Evolutionary conservation across 2,113 vertebrate genomes (phyloP).

Genomic region (Meriones unguiculatus): DNA sequence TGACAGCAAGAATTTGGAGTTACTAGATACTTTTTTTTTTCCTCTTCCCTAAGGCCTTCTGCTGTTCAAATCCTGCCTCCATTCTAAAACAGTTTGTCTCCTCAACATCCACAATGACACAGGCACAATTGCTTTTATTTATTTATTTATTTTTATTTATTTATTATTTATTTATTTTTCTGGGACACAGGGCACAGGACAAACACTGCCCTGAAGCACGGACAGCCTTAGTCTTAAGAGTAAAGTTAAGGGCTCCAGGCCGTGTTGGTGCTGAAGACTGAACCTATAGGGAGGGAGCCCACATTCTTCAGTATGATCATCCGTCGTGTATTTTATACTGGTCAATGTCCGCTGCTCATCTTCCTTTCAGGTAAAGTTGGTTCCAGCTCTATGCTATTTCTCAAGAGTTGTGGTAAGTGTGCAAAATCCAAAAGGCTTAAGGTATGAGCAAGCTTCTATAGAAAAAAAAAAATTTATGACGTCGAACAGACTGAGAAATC

Average conservation of each 20-base stretch:
- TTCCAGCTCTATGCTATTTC: background rate
- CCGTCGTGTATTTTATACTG: background rate
- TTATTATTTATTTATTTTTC: background rate
- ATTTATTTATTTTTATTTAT: background rate
- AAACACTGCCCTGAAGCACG: background rate
- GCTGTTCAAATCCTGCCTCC: background rate
- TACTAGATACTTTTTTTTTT: background rate
- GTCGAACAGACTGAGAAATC: background rate
- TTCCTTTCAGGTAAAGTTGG: background rate
- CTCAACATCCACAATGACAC: background rate
- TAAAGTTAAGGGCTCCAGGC: too few species aligned
- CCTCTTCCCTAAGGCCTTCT: background rate
- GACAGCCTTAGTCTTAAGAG: too few species aligned
- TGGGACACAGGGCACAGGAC: background rate
- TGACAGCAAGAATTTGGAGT: background rate
- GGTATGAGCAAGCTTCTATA: background rate
- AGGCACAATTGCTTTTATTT: background rate
- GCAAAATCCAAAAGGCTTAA: slow-evolving; percentile 2
- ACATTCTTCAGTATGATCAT: background rate
- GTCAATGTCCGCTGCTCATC: background rate
- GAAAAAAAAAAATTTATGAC: background rate
- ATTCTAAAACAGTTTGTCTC: background rate
- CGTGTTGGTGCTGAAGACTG: background rate
- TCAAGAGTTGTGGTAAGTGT: background rate
- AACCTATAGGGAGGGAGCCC: background rate